These are phyloP conservation scores for Psylliodes chrysocephalus DNA, from an alignment of 2,888 invertebrate species.

Conservation along the genomic window DNA sequence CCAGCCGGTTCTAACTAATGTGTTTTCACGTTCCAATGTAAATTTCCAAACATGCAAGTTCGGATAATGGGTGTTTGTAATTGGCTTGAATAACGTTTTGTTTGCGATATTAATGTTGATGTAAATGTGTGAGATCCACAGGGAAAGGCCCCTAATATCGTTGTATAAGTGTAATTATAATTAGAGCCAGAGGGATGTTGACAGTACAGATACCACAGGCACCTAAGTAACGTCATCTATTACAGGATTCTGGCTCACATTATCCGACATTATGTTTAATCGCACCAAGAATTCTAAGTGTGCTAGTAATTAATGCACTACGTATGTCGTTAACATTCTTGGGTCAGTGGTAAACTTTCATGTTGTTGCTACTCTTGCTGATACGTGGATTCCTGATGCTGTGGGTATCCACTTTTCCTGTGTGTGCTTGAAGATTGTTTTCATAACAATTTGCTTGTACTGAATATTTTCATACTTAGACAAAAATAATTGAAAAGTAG, in stretches of 20 bases:
- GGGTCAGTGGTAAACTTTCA: slow-evolving; percentile 49
- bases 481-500: too few species aligned
- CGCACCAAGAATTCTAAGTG: slow-evolving; percentile 60
- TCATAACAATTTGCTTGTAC: slow-evolving; percentile 4
- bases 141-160: slow-evolving; percentile 42
- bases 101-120: slow-evolving; percentile 44
- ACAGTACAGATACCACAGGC: slow-evolving; percentile 49
- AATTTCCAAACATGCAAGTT: slow-evolving; percentile 42
- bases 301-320: slow-evolving; percentile 61
- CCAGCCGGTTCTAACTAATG: slow-evolving; percentile 23
- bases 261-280: slow-evolving; percentile 59
- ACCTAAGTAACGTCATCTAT: slow-evolving; percentile 56
- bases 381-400: slow-evolving; percentile 12
- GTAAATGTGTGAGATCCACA: slow-evolving; percentile 42
- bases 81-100: slow-evolving; percentile 44
- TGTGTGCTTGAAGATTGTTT: slow-evolving; percentile 6
- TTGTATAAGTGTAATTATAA: slow-evolving; percentile 50
- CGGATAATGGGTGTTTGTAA: slow-evolving; percentile 41
- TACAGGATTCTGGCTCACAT: slow-evolving; percentile 55
- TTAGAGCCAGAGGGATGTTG: slow-evolving; percentile 49
- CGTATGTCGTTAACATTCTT: slow-evolving; percentile 62
- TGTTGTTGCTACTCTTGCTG: too few species aligned
- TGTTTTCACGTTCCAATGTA: slow-evolving; percentile 34
- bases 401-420: background rate
- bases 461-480: too few species aligned